phyloP scores from a whole-genome alignment of 2,113 vertebrate species.

The Rousettus leschenaultii region DNA sequence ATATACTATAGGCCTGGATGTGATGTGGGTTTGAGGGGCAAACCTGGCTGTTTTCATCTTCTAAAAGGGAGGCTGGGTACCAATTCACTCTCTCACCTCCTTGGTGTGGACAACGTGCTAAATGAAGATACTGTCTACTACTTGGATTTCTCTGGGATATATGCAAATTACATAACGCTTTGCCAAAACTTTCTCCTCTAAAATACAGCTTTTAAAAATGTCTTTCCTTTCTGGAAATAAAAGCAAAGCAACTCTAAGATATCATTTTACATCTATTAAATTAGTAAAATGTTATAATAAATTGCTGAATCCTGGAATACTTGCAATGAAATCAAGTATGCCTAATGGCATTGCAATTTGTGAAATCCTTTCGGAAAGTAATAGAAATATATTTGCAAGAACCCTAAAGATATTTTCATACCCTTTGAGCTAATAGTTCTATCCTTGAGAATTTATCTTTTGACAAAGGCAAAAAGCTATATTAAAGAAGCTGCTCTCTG shows the following conservation, averaged over 20 bases:
- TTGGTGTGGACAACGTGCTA: background rate
- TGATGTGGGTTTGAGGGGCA: no score
- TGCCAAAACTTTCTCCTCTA: background rate
- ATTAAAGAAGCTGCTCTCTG: background rate
- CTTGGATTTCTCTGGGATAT: background rate
- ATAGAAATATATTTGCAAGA: background rate
- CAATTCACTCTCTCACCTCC: background rate
- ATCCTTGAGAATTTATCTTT: background rate
- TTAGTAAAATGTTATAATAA: background rate
- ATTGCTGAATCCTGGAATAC: background rate
- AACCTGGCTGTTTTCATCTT: background rate
- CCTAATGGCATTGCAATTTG: background rate
- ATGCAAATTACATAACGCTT: no score
- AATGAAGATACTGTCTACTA: background rate
- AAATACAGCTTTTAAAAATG: background rate
- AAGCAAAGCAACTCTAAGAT: background rate
- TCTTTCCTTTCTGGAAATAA: constrained; percentile 11
- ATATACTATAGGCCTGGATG: background rate
- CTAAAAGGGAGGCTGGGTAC: background rate
- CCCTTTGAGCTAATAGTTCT: background rate
- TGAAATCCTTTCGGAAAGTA: background rate
- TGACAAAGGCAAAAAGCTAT: background rate
- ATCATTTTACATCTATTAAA: background rate
- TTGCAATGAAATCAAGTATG: background rate
- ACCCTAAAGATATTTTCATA: background rate